phyloP scores from a whole-genome alignment of 1,140 invertebrate genomes.

The Brachionus paranguensis region DNA sequence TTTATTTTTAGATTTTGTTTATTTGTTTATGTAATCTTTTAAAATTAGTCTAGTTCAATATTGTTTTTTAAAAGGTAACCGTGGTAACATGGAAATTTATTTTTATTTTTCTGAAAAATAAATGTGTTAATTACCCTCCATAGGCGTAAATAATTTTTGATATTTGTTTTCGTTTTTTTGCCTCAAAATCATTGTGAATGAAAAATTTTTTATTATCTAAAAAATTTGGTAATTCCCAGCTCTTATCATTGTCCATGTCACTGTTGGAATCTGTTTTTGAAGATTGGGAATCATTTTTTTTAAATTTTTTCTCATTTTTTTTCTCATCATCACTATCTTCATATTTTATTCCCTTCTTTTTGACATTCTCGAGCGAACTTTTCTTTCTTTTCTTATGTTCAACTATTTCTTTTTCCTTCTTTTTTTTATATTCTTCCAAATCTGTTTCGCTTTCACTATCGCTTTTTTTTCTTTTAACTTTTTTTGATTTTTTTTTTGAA shows the following conservation, averaged over 20 bases:
- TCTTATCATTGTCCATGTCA: not conserved
- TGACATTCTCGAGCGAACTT: not conserved
- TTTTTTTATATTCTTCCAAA: conserved; percentile 34
- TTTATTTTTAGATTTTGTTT: not conserved
- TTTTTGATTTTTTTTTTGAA: not conserved
- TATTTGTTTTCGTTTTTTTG: not conserved
- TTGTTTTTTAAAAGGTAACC: not conserved
- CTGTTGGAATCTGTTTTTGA: conserved; percentile 16
- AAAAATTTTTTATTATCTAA: conserved; percentile 10
- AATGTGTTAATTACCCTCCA: not conserved
- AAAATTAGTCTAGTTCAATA: not conserved
- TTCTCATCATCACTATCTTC: not conserved
- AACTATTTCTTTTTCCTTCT: not conserved
- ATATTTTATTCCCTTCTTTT: not conserved
- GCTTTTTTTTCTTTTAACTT: not conserved
- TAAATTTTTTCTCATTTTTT: not conserved
- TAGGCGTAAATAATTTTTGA: conserved; percentile 24
- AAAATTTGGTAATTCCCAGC: conserved; percentile 33
- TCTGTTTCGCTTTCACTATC: not conserved
- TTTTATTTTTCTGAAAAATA: not conserved
- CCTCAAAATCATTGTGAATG: not conserved
- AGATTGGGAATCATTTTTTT: not conserved
- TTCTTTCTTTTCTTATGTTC: not conserved
- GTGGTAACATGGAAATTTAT: not conserved
- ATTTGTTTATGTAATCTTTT: not conserved